Conservation (phyloP, 2,113 vertebrate genomes). For the Zosterops pallidus region DNA sequence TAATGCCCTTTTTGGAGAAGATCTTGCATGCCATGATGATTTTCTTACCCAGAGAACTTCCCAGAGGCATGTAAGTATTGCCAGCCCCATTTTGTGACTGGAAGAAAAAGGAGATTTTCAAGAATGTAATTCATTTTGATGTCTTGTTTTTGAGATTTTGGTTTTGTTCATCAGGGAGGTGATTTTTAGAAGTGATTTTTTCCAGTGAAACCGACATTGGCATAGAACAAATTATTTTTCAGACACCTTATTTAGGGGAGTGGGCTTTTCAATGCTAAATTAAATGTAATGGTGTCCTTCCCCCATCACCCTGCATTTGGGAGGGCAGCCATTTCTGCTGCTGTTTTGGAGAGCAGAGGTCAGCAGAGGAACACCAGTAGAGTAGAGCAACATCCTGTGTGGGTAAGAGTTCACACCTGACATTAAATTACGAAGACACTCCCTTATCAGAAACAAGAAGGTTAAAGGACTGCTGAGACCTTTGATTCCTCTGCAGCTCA, state of each 20-base stretch:
- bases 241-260: background rate
- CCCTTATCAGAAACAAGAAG: background rate
- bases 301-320: no score
- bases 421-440: background rate
- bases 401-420: background rate
- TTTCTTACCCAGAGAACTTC: background rate
- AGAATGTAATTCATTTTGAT: background rate
- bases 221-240: background rate
- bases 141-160: background rate
- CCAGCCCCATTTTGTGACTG: background rate
- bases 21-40: background rate
- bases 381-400: background rate
- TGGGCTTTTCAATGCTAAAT: background rate
- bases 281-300: background rate
- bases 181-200: background rate
- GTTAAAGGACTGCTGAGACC: background rate
- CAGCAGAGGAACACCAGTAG: background rate
- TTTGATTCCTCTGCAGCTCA: background rate
- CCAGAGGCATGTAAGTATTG: background rate
- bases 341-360: background rate
- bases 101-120: conserved; percentile 4
- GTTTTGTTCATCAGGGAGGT: background rate
- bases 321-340: background rate
- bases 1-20: background rate
- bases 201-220: background rate